Evolutionary conservation across 2,888 invertebrate genomes (phyloP), one percentile per base, ranked within the genome.

Genomic region (Ephialtes manifestator): DNA sequence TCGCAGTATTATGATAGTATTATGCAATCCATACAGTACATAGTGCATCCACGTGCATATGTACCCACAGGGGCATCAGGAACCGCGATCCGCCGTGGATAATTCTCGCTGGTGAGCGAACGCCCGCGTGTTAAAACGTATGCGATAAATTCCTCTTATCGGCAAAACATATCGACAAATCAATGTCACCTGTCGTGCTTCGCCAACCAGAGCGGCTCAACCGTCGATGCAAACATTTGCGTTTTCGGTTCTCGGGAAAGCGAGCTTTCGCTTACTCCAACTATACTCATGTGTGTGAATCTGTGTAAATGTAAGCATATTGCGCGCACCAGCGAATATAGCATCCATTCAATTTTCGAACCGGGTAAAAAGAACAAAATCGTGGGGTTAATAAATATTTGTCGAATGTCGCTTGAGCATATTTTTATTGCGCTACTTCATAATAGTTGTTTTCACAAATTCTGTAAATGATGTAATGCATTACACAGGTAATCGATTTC

Each of bases 131-230:
- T 90, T 89, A 90, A 90, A 90, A 90, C 90, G 89, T 88, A 79
- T 86, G 83, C 88, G 87, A 90, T 90, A 90, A 90, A 90, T 90
- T 90, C 88, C 90, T 89, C 89, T 90, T 90, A 90, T 89, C 89
- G 88, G 88, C 89, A 89, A 90, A 90, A 90, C 88, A 89, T 85
- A 85, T 87, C 89, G 88, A 90, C 90, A 90, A 90, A 90, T 90
- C 90, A 88, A 90, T 84, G 90, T 90, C 89, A 86, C 88, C 81
- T 81, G 88, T 89, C 88, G 89, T 85, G 83, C 87, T 88, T 85
- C 85, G 87, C 87, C 88, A 88, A 89, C 89, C 89, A 89, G 77
- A 79, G 68, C 81, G 55, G 18, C 80, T 48, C 55, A 53, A 18
- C 63, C 48, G 53, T 70, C 63, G 70, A 81, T 72, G 77, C 84